Conservation (phyloP, 2,888 invertebrate species). For the Caenorhabditis afra region DNA sequence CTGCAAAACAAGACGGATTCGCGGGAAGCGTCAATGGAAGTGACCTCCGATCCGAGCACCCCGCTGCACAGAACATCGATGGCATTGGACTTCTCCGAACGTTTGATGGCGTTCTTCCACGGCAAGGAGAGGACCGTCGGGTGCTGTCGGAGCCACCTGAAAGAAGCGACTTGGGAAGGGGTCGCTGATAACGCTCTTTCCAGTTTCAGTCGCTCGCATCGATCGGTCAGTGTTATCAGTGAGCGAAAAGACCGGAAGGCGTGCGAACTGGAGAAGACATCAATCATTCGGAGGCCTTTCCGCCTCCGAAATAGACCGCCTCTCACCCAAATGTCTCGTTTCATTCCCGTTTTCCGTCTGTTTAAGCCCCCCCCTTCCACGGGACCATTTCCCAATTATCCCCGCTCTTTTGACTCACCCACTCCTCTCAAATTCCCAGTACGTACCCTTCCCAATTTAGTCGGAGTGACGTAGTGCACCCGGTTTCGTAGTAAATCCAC, state of each 20-base stretch:
- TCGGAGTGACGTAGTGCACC: constrained; percentile 22
- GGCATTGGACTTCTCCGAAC: constrained; percentile 94
- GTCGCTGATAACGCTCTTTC: too few species aligned
- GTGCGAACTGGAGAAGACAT: constrained; percentile 4
- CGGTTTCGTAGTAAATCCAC: constrained; percentile 23
- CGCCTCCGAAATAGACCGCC: constrained; percentile 12
- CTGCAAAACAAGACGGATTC: constrained; percentile 34
- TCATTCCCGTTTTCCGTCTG: neutral
- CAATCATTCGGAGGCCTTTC: constrained; percentile 15
- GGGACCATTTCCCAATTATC: too few species aligned
- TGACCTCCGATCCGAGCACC: constrained; percentile 76
- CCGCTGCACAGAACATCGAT: constrained; percentile 85
- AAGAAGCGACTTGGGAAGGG: too few species aligned
- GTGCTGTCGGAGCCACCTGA: constrained; percentile 93
- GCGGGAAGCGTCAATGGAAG: neutral
- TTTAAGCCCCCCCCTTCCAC: too few species aligned
- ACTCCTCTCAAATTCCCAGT: constrained; percentile 8
- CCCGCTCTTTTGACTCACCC: neutral
- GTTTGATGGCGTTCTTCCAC: constrained; percentile 90
- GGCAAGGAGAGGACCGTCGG: constrained; percentile 89
- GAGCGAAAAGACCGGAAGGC: constrained; percentile 19
- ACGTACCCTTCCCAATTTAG: constrained; percentile 12
- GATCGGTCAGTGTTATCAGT: constrained; percentile 36
- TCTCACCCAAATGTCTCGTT: neutral
- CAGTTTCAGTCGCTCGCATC: constrained; percentile 34